phyloP scores from a whole-genome alignment of 1,140 invertebrate genomes.

The Psilanteris sp. region DNA sequence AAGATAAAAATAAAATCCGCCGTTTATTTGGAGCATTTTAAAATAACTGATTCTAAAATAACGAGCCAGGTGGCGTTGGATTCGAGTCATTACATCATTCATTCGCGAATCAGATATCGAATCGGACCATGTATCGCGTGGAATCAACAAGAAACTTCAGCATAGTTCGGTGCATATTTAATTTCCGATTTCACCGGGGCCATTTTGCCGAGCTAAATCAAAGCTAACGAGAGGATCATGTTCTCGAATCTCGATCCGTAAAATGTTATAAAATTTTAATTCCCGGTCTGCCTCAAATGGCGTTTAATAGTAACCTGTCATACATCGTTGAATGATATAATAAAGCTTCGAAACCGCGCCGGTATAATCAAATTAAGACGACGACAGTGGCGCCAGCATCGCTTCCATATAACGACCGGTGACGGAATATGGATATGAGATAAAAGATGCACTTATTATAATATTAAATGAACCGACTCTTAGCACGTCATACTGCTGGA shows the following conservation, averaged over 20 bases:
- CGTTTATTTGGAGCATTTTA: conserved; percentile 26
- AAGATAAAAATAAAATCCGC: no score
- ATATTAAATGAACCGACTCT: no score
- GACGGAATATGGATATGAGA: no score
- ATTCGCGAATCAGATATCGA: conserved; percentile 15
- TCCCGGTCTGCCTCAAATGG: no score
- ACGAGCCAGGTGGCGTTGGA: conserved; percentile 17
- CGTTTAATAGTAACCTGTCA: conserved; percentile 17
- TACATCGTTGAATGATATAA: conserved; percentile 24
- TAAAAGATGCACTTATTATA: no score
- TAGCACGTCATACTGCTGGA: no score
- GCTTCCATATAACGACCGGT: neutral
- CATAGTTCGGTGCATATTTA: neutral
- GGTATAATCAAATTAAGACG: conserved; percentile 11
- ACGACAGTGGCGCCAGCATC: conserved; percentile 16
- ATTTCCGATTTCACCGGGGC: conserved; percentile 1
- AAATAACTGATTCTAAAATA: conserved; percentile 18
- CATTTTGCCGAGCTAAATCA: no score
- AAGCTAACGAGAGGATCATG: no score
- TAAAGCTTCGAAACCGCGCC: conserved; percentile 7
- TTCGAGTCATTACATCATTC: conserved; percentile 17
- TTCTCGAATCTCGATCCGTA: no score
- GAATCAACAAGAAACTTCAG: neutral
- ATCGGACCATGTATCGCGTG: neutral
- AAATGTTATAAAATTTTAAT: no score